Base-by-base conservation (phyloP, 2,888 invertebrate species). In the Drosophila multiciliata region DNA sequence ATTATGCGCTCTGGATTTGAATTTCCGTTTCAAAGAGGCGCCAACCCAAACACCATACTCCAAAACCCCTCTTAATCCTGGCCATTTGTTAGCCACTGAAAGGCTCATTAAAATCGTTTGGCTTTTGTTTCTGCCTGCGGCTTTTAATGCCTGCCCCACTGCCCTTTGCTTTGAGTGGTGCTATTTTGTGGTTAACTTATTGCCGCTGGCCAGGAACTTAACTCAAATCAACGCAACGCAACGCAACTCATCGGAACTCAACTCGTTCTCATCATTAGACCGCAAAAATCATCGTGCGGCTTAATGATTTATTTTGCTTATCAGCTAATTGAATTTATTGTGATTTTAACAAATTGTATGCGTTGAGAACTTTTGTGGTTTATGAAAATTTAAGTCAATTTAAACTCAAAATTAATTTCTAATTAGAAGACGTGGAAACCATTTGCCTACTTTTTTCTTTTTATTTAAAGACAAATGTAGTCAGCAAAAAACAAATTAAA, bases 21-120 rank as follows among this genome's bases (percentile, higher is more conserved):
- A 49, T 66, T 78, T 76, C 65, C 73, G 57, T 66, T 78, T 55
- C 50, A 64, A 42, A 55, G 50, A 49, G 23, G 38, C 49, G 17
- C 45, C 62, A n/a, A 38, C 42, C 48, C 12, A 15, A 20, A 6
- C 23, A 2, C 29, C 42, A 23, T 32, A 11, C 42, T 38, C 38
- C n/a, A 12, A 29, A 20, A 48, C 17, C 32, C 40, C 1, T 52
- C 45, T 52, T 63, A 50, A 49, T 48, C 33, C 50, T 48, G 63
- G 50, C 57, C 50, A 66, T 68, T 77, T 64, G 59, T 66, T 69
- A 63, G 64, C 64, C 63, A 66, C 23, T 68, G 63, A 17, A 48
- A 54, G 60, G 72, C 83, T 82, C 81, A 83, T 83, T 81, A 82
- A 81, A 85, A 74, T 82, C 73, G 67, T 60, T 78, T 66, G 70